Percentiles rank a stretch among this genome's conserved stretches.
These are phyloP conservation scores for Leontopithecus rosalia DNA, from an alignment of 2,797 vertebrate genomes.

Conservation along the genomic window DNA sequence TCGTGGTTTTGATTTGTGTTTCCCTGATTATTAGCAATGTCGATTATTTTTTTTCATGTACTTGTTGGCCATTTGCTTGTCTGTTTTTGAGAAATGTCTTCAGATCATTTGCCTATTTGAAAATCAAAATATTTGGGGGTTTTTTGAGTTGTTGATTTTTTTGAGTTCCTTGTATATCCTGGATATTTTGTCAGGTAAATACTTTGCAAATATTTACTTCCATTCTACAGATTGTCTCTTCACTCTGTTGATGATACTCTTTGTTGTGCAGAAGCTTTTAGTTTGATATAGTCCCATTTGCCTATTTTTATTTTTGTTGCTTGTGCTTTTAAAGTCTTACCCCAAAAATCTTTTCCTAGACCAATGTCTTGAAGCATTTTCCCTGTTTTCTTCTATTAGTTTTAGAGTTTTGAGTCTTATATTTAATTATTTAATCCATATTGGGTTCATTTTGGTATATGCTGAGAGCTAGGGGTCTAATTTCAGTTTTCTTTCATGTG, in stretches of 20 bases:
- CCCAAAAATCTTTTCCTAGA: not conserved
- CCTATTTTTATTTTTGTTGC: not conserved
- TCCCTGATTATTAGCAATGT: not conserved
- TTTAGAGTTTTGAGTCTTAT: not conserved
- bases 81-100: not conserved
- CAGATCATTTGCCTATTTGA: not conserved
- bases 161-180: not conserved
- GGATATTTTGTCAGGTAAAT: not conserved
- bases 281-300: not conserved
- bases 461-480: not conserved
- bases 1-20: not conserved
- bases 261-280: not conserved
- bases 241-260: not conserved
- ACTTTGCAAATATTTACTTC: not conserved
- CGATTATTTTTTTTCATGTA: not conserved
- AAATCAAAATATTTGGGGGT: not conserved
- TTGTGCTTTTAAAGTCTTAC: not conserved
- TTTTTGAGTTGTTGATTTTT: not conserved
- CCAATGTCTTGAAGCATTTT: not conserved
- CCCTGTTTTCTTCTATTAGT: not conserved
- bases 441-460: not conserved
- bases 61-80: not conserved
- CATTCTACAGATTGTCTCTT: not conserved
- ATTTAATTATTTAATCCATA: not conserved
- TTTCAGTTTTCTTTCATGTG: not conserved